Percentiles rank a stretch among this genome's conserved stretches.
Evolutionary conservation across 2,113 vertebrate genomes (phyloP).

Genomic region (Esox niger): DNA sequence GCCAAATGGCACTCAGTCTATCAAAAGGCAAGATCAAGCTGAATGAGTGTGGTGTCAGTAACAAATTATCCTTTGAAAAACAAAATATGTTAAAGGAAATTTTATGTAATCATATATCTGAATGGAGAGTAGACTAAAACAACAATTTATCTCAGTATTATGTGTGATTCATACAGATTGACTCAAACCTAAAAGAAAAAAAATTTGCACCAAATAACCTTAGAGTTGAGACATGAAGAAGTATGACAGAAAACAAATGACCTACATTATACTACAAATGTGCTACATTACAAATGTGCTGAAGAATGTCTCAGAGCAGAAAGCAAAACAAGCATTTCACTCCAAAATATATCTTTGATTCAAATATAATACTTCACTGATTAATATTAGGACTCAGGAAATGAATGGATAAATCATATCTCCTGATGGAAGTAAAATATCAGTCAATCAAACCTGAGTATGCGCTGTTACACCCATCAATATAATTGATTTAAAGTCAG

Average conservation of each 20-base stretch:
- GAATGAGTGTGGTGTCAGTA: too few species aligned
- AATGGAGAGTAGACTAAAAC: background rate
- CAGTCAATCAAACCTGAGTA: background rate
- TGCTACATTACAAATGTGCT: too few species aligned
- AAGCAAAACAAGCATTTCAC: background rate
- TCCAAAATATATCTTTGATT: background rate
- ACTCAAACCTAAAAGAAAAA: background rate
- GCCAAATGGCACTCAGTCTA: too few species aligned
- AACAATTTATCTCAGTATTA: background rate
- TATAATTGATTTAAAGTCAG: background rate
- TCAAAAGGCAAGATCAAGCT: too few species aligned
- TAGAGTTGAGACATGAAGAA: background rate
- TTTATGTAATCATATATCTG: background rate
- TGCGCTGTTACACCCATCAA: background rate
- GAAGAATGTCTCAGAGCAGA: background rate
- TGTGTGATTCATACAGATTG: slow-evolving; percentile 1
- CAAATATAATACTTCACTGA: too few species aligned
- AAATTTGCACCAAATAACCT: background rate
- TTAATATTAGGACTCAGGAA: too few species aligned
- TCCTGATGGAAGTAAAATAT: too few species aligned
- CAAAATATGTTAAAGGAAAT: too few species aligned
- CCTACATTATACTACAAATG: background rate
- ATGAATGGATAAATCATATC: too few species aligned
- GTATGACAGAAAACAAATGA: slow-evolving; percentile 6
- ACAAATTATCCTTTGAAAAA: too few species aligned